Evolutionary conservation across 2,888 invertebrate species (phyloP).

Genomic region (Automeris io): DNA sequence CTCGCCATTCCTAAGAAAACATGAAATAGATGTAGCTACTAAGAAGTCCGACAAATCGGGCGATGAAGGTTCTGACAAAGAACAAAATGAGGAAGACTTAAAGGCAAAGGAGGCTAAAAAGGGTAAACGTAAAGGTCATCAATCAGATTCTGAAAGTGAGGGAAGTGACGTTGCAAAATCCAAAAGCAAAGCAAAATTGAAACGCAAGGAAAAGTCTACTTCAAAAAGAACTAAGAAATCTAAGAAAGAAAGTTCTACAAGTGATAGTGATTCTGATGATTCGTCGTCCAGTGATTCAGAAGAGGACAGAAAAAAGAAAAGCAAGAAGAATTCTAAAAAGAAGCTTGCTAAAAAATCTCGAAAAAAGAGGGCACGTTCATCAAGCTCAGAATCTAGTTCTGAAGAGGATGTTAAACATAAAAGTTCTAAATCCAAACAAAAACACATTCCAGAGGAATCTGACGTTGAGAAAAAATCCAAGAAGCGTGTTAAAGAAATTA

Average conservation of each 20-base stretch:
- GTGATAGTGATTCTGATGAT: constrained; percentile 71
- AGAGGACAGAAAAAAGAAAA: constrained; percentile 70
- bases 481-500: constrained; percentile 56
- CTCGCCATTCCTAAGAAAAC: constrained; percentile 87
- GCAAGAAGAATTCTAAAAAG: constrained; percentile 65
- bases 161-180: constrained; percentile 60
- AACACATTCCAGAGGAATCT: constrained; percentile 68
- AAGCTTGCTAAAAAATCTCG: constrained; percentile 64
- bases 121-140: constrained; percentile 73
- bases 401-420: constrained; percentile 72
- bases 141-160: constrained; percentile 67
- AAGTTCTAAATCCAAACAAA: constrained; percentile 62
- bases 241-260: constrained; percentile 66
- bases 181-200: constrained; percentile 61
- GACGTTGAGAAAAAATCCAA: constrained; percentile 62
- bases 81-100: constrained; percentile 60
- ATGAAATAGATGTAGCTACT: constrained; percentile 73
- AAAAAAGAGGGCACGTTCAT: constrained; percentile 65
- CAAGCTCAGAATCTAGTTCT: constrained; percentile 71
- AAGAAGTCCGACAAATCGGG: constrained; percentile 64
- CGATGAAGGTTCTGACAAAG: constrained; percentile 63
- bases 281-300: constrained; percentile 72
- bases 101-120: constrained; percentile 45
- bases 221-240: constrained; percentile 74
- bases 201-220: constrained; percentile 74